Percentiles rank a stretch among this genome's conserved stretches.
These are phyloP conservation scores for Beaufortia kweichowensis DNA, from an alignment of 2,113 vertebrate species.

Conservation along the genomic window DNA sequence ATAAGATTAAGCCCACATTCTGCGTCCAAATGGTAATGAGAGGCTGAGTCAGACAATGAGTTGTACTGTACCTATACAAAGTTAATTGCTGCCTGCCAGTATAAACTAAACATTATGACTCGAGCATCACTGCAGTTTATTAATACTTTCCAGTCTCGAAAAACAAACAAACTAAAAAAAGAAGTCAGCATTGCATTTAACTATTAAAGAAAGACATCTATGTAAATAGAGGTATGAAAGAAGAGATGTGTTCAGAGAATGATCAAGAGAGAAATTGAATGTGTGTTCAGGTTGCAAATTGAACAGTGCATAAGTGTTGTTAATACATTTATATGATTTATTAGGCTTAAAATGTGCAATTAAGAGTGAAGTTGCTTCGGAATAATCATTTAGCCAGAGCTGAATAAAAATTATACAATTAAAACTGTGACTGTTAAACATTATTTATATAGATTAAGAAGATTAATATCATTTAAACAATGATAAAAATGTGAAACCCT, in stretches of 20 bases:
- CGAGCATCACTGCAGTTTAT: constrained; percentile 61
- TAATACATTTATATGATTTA: constrained; percentile 40
- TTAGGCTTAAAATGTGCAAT: constrained; percentile 28
- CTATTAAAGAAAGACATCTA: constrained; percentile 46
- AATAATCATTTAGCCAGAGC: constrained; percentile 15
- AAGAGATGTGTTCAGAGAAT: neutral
- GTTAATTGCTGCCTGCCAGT: constrained; percentile 63
- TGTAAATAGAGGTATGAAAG: neutral
- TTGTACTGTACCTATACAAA: constrained; percentile 44
- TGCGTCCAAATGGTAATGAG: constrained; percentile 59
- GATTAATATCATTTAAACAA: too few species aligned
- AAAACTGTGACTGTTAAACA: too few species aligned
- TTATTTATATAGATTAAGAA: too few species aligned
- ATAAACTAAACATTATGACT: constrained; percentile 63
- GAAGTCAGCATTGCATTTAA: constrained; percentile 64
- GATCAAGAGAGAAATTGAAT: neutral
- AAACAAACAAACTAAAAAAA: too few species aligned
- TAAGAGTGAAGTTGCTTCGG: constrained; percentile 5
- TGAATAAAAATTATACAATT: neutral
- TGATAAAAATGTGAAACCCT: too few species aligned
- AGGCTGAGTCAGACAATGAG: constrained; percentile 46
- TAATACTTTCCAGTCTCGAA: constrained; percentile 64
- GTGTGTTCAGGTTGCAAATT: constrained; percentile 9
- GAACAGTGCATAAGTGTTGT: constrained; percentile 33
- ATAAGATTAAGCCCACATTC: constrained; percentile 25